Evolutionary conservation across 1,140 invertebrate species (phyloP).

Genomic region (Pentalonia nigronervosa): DNA sequence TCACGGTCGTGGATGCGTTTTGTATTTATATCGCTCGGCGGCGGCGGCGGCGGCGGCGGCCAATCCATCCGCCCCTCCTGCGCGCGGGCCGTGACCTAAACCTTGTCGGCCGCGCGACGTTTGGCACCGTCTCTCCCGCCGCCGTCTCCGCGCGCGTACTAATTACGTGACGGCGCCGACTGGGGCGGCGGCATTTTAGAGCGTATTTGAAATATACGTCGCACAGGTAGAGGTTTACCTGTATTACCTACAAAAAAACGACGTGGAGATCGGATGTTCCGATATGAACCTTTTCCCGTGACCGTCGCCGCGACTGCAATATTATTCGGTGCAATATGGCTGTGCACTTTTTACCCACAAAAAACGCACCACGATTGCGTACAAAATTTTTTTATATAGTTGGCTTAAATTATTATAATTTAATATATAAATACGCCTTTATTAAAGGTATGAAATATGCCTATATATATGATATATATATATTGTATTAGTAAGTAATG

Average conservation of each 20-base stretch:
- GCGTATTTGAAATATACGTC: not conserved
- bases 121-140: slow-evolving; percentile 27
- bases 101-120: slow-evolving; percentile 23
- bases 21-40: slow-evolving; percentile 27
- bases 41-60: not conserved
- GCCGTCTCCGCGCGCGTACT: slow-evolving; percentile 14
- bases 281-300: not conserved
- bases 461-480: no score
- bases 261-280: not conserved
- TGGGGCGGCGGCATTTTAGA: not conserved
- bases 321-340: no score
- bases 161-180: slow-evolving; percentile 37
- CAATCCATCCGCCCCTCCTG: not conserved
- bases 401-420: no score
- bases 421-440: no score
- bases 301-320: not conserved
- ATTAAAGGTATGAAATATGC: no score
- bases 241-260: not conserved
- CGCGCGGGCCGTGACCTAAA: slow-evolving; percentile 47
- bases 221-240: not conserved
- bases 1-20: slow-evolving; percentile 56
- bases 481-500: no score
- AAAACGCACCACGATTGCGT: no score
- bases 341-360: not conserved
- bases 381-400: not conserved